Evolutionary conservation across 2,888 invertebrate genomes (phyloP), one percentile per base, ranked within the genome.

Genomic region (Lasioglossum morio): DNA sequence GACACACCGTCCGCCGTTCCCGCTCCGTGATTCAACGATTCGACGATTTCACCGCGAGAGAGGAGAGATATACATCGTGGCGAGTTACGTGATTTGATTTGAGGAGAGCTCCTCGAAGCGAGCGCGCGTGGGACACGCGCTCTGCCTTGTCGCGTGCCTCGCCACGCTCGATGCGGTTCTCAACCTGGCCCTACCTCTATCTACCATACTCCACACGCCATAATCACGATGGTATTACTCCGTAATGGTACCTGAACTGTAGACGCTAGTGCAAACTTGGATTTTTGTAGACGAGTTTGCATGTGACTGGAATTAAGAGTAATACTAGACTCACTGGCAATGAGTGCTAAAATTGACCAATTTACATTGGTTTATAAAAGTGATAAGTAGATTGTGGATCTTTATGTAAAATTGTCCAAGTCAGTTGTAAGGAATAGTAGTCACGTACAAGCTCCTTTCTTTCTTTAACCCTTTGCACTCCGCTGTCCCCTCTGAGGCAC

Each of bases 121-220:
- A 89, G 86, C 86, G 86, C 78, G 86, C 86, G 86, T 87, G 87
- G 79, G 80, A 80, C 87, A 91, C 92, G 89, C 87, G 88, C 84
- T 87, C 90, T 87, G 89, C 88, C 92, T 91, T 92, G 92, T 93
- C 93, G 93, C 93, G 93, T 93, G 93, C 92, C 92, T 91, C 86
- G 87, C 87, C 89, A 87, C 87, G 86, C 73, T 77, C 75, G 40
- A 88, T 81, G 82, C 70, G 91, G 69, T 76, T 85, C 90, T 91
- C 90, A 90, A 90, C 86, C 53, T 48, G 30, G 3, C 19, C 66
- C 27, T 27, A 14, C 60, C 19, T 16, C 30, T 14, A 14, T 14
- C 60, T 5, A 60, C n/a, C 27, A 5, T 14, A 60, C 14, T 27
- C 60, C 60, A 0, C 60, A 27, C 4, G 60, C 14, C 27, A 5